A percentile compares a stretch with the other conserved stretches of the same genome.
These are phyloP conservation scores for Chlamydotis undulata DNA, from an alignment of 2,113 vertebrate genomes.

Conservation along the genomic window DNA sequence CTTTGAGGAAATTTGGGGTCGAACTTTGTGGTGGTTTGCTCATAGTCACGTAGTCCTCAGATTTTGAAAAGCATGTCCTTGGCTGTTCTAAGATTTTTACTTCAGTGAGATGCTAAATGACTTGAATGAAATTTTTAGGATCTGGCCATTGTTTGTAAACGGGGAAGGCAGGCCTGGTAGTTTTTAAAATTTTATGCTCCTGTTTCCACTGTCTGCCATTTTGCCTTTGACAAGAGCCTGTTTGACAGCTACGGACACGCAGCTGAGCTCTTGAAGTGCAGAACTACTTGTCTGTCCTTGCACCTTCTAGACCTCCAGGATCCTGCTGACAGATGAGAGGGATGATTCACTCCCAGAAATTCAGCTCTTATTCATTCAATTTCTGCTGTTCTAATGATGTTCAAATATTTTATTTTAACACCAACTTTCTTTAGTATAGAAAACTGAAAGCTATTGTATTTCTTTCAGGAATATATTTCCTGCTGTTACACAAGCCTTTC, in stretches of 20 bases:
- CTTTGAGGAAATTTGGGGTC: not conserved
- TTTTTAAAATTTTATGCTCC: not conserved
- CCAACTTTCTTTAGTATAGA: not conserved
- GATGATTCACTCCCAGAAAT: not conserved
- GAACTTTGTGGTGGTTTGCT: not conserved
- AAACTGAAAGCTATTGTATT: not conserved
- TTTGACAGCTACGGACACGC: not conserved
- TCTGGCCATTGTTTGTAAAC: not conserved
- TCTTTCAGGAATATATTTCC: not conserved
- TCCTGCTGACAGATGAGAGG: not conserved
- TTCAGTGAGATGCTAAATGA: not conserved
- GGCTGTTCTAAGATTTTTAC: not conserved
- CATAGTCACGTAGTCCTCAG: not conserved
- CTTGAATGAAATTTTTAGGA: not conserved
- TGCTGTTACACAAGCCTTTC: not conserved
- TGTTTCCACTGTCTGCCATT: not conserved
- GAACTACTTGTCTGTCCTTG: not conserved
- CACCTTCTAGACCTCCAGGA: not conserved
- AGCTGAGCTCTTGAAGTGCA: not conserved
- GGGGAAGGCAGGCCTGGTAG: not conserved
- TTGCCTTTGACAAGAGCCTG: not conserved
- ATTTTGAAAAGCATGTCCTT: not conserved
- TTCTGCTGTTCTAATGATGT: not conserved
- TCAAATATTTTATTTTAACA: conserved; percentile 21
- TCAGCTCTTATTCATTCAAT: not conserved